Percentiles rank a stretch among this genome's conserved stretches.
These are phyloP conservation scores for Noctua janthe DNA, from an alignment of 2,888 invertebrate species.

Conservation along the genomic window DNA sequence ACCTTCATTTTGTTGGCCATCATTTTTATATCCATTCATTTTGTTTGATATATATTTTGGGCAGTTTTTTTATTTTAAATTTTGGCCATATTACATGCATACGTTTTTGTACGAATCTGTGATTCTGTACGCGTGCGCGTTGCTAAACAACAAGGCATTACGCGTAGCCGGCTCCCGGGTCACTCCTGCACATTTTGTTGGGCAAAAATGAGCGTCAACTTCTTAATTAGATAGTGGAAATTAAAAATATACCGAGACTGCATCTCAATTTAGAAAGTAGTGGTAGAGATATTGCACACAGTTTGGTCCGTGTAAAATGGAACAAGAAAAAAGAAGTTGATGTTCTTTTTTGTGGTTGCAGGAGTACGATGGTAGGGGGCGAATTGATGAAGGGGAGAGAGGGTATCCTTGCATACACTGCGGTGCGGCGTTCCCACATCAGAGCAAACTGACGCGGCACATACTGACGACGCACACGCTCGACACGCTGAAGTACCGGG, in stretches of 20 bases:
- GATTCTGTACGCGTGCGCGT: conserved; percentile 86
- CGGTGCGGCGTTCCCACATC: conserved; percentile 96
- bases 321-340: conserved; percentile 96
- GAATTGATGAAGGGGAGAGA: conserved; percentile 88
- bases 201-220: conserved; percentile 97
- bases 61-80: conserved; percentile 83
- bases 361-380: conserved; percentile 94
- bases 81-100: conserved; percentile 88
- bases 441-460: conserved; percentile 97
- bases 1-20: conserved; percentile 98
- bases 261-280: conserved; percentile 90
- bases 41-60: conserved; percentile 89
- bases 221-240: conserved; percentile 91
- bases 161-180: conserved; percentile 88
- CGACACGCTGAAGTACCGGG: conserved; percentile 96
- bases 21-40: conserved; percentile 92
- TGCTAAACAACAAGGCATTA: conserved; percentile 87
- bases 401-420: conserved; percentile 97
- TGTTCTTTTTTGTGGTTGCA: conserved; percentile 96
- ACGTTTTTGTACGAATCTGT: conserved; percentile 83
- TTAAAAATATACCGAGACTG: conserved; percentile 85
- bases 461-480: conserved; percentile 97
- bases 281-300: conserved; percentile 89
- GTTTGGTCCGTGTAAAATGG: conserved; percentile 84
- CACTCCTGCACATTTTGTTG: conserved; percentile 90